Conservation (phyloP, 92 coral and sea anemone species). For the Epizoanthus rinbou region DNA sequence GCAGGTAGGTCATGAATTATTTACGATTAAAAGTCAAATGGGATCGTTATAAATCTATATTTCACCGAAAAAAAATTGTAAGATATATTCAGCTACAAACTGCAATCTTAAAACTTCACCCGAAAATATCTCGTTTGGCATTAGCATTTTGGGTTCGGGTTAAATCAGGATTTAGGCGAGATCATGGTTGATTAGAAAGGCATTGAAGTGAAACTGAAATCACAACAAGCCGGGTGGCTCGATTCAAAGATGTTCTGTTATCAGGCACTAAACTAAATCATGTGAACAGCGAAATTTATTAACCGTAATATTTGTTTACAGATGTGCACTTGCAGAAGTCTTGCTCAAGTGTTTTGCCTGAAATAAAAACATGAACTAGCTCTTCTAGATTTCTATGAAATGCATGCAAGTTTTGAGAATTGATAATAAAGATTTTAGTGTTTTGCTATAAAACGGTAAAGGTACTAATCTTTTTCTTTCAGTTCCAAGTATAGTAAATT, state of each 20-base stretch:
- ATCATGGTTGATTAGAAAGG: conserved; percentile 3
- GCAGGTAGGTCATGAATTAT: conserved; percentile 28
- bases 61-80: no score
- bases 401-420: not conserved
- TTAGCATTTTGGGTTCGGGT: no score
- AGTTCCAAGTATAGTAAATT: not conserved
- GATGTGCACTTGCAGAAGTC: no score
- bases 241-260: not conserved
- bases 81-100: no score
- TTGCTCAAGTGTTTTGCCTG: no score
- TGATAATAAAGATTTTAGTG: not conserved
- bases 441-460: not conserved
- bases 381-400: not conserved
- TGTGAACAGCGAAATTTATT: not conserved
- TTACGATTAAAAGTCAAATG: not conserved
- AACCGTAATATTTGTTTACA: not conserved
- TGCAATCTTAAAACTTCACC: no score
- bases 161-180: no score
- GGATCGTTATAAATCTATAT: not conserved
- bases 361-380: no score
- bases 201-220: conserved; percentile 7
- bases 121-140: no score
- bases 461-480: not conserved
- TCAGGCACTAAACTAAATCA: not conserved
- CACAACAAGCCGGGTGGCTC: conserved; percentile 4